Evolutionary conservation across 2,113 vertebrate genomes (phyloP).

Genomic region (Megalops atlanticus): DNA sequence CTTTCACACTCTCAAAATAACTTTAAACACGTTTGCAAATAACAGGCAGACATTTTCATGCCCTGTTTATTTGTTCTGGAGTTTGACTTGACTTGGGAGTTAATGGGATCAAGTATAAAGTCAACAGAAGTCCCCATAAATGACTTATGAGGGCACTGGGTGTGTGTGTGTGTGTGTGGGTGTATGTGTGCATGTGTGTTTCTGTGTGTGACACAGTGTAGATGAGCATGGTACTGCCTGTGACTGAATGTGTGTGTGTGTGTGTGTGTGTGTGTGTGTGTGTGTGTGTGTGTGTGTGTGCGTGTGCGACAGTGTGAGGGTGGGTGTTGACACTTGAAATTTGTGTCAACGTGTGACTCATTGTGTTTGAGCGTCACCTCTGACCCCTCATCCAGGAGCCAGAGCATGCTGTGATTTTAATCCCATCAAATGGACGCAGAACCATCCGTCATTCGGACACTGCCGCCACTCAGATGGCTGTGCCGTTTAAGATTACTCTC

Average conservation of each 20-base stretch:
- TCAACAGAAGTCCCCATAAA: not conserved
- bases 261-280: too few relatives aligned
- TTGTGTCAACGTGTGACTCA: not conserved
- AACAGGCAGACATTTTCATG: not conserved
- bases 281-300: not conserved
- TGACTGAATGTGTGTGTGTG: too few relatives aligned
- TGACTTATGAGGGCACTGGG: not conserved
- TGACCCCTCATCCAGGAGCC: not conserved
- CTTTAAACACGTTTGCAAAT: not conserved
- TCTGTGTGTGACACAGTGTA: too few relatives aligned
- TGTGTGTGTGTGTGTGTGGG: not conserved
- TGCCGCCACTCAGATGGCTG: not conserved
- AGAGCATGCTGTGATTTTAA: not conserved
- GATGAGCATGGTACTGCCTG: too few relatives aligned
- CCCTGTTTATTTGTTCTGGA: not conserved
- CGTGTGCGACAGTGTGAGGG: too few relatives aligned
- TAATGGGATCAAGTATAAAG: not conserved
- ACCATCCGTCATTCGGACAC: not conserved
- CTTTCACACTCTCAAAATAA: not conserved
- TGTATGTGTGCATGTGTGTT: too few relatives aligned
- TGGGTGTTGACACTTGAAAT: too few relatives aligned
- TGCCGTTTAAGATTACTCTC: not conserved
- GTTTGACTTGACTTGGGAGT: not conserved
- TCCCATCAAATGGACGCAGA: not conserved
- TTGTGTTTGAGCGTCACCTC: not conserved